Conservation (phyloP, 2,797 vertebrate genomes). For the Mycteria americana region DNA sequence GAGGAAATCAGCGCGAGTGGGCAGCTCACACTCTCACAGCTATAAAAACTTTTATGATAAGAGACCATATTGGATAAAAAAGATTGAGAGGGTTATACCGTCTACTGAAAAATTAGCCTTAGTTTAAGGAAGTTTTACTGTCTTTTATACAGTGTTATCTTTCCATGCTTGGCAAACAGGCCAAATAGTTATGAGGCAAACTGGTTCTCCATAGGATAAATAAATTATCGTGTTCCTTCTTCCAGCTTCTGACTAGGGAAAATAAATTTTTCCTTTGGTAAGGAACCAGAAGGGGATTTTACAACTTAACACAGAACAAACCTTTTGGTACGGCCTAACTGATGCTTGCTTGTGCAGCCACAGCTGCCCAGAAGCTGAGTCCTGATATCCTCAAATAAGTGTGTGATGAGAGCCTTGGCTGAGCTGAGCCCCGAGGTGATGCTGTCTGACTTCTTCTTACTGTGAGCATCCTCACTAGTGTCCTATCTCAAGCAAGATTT, state of each 20-base stretch:
- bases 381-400: too few relatives aligned
- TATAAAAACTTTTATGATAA: background rate
- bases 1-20: background rate
- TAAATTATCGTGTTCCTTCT: background rate
- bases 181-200: background rate
- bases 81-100: background rate
- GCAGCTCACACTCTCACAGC: background rate
- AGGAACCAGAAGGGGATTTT: background rate
- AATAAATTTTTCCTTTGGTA: background rate
- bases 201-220: background rate
- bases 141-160: background rate
- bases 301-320: background rate
- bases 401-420: background rate
- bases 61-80: background rate
- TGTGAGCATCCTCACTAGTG: background rate
- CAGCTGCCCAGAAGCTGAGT: background rate
- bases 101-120: background rate
- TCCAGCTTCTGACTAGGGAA: background rate
- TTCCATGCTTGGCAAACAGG: background rate
- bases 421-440: background rate
- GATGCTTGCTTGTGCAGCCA: background rate
- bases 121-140: background rate
- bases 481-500: background rate
- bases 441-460: background rate
- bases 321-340: background rate